A percentile compares a stretch with the other conserved stretches of the same genome.
Conservation (phyloP, 1,140 invertebrate genomes). For the Drosophila setifemur region DNA sequence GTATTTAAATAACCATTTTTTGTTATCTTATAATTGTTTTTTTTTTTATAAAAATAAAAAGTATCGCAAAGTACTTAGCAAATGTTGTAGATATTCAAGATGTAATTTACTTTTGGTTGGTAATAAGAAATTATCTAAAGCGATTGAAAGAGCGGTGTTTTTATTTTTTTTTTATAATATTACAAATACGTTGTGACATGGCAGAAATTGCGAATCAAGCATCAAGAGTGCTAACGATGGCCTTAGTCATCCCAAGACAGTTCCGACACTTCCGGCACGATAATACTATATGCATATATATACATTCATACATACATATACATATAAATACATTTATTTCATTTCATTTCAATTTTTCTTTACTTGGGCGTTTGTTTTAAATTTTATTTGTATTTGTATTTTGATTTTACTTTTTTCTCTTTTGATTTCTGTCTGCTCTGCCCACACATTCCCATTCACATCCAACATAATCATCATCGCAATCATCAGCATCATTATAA, state of each 20-base stretch:
- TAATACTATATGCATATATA: constrained; percentile 23
- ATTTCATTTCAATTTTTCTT: constrained; percentile 35
- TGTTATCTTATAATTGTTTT: too few relatives aligned
- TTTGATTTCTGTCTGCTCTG: constrained; percentile 18
- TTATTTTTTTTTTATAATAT: constrained; percentile 12
- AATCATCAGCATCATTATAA: constrained; percentile 9
- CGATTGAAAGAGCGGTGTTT: too few relatives aligned
- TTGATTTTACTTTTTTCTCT: too few relatives aligned
- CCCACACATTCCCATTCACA: constrained; percentile 18
- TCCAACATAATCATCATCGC: constrained; percentile 1
- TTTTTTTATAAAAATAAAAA: too few relatives aligned
- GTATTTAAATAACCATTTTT: too few relatives aligned
- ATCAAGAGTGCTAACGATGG: not conserved
- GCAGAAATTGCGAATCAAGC: constrained; percentile 1
- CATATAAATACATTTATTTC: constrained; percentile 9
- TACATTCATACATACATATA: constrained; percentile 6
- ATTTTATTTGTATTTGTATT: constrained; percentile 17
- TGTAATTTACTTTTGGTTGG: not conserved
- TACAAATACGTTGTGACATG: not conserved
- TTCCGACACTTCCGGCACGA: constrained; percentile 42
- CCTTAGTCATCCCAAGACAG: constrained; percentile 34
- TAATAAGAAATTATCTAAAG: not conserved
- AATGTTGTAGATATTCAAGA: too few relatives aligned
- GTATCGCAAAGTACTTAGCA: too few relatives aligned
- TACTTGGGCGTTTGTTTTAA: constrained; percentile 27